Evolutionary conservation across 1,140 invertebrate species (phyloP).

Genomic region (Scaptomyza pallida): DNA sequence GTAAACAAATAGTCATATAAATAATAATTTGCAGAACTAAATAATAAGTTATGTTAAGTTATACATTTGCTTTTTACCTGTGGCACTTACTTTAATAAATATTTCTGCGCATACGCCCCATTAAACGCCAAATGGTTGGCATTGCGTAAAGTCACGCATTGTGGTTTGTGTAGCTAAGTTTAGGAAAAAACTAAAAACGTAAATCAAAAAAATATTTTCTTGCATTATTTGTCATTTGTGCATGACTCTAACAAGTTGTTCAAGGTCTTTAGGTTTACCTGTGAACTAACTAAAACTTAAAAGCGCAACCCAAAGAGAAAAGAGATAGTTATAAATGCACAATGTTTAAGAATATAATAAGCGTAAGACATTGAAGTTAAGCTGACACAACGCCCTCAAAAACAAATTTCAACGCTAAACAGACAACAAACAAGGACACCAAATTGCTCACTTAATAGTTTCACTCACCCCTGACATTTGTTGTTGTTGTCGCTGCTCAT

Average conservation of each 20-base stretch:
- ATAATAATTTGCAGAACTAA: no score
- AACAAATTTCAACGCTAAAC: background rate
- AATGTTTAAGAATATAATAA: background rate
- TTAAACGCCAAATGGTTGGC: no score
- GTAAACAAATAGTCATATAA: no score
- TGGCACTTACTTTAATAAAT: no score
- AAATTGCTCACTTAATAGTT: constrained; percentile 10
- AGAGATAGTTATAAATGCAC: background rate
- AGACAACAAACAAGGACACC: background rate
- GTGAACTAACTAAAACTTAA: background rate
- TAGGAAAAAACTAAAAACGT: background rate
- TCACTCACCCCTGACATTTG: background rate
- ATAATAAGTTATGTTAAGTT: no score
- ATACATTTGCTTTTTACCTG: no score
- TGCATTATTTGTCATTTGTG: background rate
- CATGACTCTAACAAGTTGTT: background rate
- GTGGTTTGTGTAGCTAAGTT: no score
- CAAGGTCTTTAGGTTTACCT: background rate
- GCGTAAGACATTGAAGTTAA: no score
- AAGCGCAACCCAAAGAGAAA: background rate
- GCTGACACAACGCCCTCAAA: background rate
- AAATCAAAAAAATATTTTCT: background rate
- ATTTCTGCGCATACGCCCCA: no score
- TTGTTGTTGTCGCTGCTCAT: background rate
- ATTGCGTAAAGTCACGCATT: no score